phyloP scores from a whole-genome alignment of 2,888 invertebrate genomes.

The Meta bourneti region DNA sequence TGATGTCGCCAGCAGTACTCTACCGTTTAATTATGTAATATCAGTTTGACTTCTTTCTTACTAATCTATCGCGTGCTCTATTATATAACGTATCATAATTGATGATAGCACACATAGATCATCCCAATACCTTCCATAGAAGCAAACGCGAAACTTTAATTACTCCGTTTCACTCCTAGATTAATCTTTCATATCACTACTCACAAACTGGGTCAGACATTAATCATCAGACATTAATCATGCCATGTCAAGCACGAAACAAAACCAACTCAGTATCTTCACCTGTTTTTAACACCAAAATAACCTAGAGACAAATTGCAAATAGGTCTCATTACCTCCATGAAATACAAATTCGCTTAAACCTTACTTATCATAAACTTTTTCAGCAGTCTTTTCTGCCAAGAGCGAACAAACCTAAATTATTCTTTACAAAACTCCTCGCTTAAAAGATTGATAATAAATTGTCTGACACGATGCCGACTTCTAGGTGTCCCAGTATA shows the following conservation, averaged over 20 bases:
- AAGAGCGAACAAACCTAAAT: not conserved
- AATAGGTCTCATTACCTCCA: not conserved
- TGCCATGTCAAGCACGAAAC: not conserved
- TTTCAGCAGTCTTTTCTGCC: not conserved
- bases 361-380: not conserved
- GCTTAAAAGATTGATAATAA: not conserved
- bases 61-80: too few species aligned
- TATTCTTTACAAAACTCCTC: not conserved
- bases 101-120: too few species aligned
- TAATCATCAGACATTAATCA: too few species aligned
- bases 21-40: too few species aligned
- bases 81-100: too few species aligned
- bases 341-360: not conserved
- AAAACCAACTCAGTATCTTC: not conserved
- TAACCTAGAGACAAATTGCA: not conserved
- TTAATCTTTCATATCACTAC: too few species aligned
- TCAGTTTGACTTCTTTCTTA: too few species aligned
- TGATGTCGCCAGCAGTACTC: too few species aligned
- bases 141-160: too few species aligned
- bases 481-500: not conserved
- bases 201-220: too few species aligned
- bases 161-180: too few species aligned
- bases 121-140: too few species aligned
- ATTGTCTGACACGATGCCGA: not conserved
- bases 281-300: not conserved